Evolutionary conservation across 2,113 vertebrate genomes (phyloP).

Genomic region (Anser cygnoides): DNA sequence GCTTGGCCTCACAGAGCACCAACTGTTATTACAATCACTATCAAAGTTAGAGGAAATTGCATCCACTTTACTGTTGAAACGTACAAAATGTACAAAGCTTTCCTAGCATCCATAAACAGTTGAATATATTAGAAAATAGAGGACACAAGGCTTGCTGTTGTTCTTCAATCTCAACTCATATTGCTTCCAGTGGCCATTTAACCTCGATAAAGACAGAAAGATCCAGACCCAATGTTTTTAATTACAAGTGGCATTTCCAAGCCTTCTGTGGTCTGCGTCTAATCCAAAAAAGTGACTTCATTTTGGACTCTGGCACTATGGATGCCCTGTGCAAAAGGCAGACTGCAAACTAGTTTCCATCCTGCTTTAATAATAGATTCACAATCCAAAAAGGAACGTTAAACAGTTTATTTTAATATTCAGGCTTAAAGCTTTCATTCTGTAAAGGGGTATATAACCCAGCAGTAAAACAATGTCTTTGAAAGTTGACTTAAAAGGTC

Average conservation of each 20-base stretch:
- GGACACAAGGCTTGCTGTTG: neutral
- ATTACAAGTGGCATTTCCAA: conserved; percentile 60
- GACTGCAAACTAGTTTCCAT: conserved; percentile 51
- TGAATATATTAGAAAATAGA: conserved; percentile 14
- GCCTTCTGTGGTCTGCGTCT: neutral
- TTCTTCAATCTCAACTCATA: conserved; percentile 15
- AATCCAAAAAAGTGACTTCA: conserved; percentile 60
- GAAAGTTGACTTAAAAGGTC: conserved; percentile 62
- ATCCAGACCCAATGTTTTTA: conserved; percentile 49
- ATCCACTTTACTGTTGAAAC: conserved; percentile 33
- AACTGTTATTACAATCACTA: neutral
- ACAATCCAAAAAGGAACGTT: conserved; percentile 60
- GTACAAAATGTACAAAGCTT: neutral
- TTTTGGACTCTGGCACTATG: conserved; percentile 15
- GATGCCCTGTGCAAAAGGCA: neutral
- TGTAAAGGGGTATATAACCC: conserved; percentile 64
- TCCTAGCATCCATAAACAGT: conserved; percentile 41
- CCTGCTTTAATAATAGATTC: conserved; percentile 47
- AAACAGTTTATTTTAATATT: conserved; percentile 68
- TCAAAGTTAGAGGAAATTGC: conserved; percentile 58
- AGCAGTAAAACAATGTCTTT: conserved; percentile 68
- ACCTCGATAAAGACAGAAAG: conserved; percentile 27
- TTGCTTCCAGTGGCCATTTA: conserved; percentile 56
- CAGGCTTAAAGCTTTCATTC: conserved; percentile 65
- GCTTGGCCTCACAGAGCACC: conserved; percentile 20